These are phyloP conservation scores for Caenorhabditis tropicalis DNA, from an alignment of 1,140 invertebrate species.

Conservation along the genomic window DNA sequence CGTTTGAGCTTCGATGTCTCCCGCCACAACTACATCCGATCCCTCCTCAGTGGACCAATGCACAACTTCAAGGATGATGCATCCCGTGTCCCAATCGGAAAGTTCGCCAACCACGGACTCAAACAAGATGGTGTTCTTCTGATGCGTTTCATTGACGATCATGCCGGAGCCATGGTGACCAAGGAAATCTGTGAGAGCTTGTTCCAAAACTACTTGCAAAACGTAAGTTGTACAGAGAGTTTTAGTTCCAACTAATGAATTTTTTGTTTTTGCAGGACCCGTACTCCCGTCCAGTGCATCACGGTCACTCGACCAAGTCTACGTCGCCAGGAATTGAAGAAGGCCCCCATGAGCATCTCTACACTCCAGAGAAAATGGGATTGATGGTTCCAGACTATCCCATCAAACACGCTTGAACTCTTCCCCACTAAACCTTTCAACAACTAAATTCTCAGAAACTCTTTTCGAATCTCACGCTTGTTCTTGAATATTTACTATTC, in stretches of 20 bases:
- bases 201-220: conserved; percentile 58
- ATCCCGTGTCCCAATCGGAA: conserved; percentile 38
- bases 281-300: background rate
- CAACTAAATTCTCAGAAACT: background rate
- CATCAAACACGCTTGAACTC: conserved; percentile 20
- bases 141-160: conserved; percentile 70
- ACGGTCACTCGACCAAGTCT: conserved; percentile 29
- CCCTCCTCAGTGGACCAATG: background rate
- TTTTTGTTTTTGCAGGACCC: background rate
- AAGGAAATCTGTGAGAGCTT: conserved; percentile 60
- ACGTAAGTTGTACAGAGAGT: conserved; percentile 10
- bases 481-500: background rate
- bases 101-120: conserved; percentile 60
- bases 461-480: background rate
- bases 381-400: conserved; percentile 44
- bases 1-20: conserved; percentile 53
- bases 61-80: conserved; percentile 24
- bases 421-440: background rate
- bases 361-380: conserved; percentile 42
- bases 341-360: conserved; percentile 44
- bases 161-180: conserved; percentile 71
- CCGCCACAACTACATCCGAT: conserved; percentile 51
- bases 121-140: conserved; percentile 66
- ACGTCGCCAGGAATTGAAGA: conserved; percentile 39
- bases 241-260: background rate